phyloP scores from a whole-genome alignment of 2,888 invertebrate species.

The Drosophila yooni region DNA sequence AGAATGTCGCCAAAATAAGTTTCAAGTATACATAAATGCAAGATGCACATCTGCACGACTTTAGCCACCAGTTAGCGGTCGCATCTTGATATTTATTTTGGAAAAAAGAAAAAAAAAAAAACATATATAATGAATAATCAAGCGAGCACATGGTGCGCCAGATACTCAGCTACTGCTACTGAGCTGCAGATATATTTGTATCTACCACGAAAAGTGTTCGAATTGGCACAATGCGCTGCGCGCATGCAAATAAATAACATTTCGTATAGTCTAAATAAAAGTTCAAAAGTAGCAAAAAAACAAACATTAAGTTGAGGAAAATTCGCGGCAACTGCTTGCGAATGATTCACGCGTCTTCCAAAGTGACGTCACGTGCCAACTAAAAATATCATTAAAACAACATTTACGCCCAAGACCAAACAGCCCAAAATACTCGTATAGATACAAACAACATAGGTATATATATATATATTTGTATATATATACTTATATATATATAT shows the following conservation, averaged over 20 bases:
- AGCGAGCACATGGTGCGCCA: conserved; percentile 63
- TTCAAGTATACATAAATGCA: conserved; percentile 12
- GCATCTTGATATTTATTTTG: conserved; percentile 55
- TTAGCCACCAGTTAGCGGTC: conserved; percentile 29
- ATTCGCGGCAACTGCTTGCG: conserved; percentile 34
- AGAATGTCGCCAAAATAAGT: conserved; percentile 64
- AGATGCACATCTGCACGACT: conserved; percentile 31
- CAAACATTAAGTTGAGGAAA: conserved; percentile 37
- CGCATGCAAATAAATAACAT: conserved; percentile 57
- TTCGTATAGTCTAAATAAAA: conserved; percentile 56
- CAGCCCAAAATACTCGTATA: conserved; percentile 40
- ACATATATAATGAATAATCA: conserved; percentile 67
- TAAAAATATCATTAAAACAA: conserved; percentile 76
- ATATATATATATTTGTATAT: conserved; percentile 18
- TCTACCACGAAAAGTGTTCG: conserved; percentile 49
- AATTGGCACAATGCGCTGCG: conserved; percentile 73
- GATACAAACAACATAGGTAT: conserved; percentile 16
- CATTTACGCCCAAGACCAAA: conserved; percentile 60
- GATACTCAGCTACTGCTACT: conserved; percentile 39
- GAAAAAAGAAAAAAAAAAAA: conserved; percentile 25
- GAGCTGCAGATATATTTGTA: conserved; percentile 50
- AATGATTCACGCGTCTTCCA: conserved; percentile 51
- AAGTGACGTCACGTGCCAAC: conserved; percentile 73
- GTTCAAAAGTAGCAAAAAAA: conserved; percentile 41
- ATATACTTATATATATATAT: conserved; percentile 9